These are phyloP conservation scores for Tachycineta bicolor DNA, from an alignment of 2,113 vertebrate genomes.

Conservation along the genomic window DNA sequence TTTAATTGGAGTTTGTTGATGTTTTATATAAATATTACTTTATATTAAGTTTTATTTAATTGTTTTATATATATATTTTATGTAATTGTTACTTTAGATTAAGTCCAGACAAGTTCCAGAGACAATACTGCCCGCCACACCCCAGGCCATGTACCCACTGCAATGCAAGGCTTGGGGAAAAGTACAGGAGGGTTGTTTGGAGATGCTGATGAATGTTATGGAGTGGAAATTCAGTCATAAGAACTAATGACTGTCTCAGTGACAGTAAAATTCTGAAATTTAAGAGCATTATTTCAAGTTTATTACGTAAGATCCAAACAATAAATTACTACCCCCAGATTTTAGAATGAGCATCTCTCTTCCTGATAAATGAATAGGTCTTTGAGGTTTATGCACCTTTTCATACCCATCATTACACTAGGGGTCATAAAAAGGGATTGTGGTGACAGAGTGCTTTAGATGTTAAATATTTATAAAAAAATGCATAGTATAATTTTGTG, in stretches of 20 bases:
- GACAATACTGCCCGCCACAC: background rate
- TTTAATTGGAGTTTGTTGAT: background rate
- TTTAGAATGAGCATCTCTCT: slow-evolving; percentile 50
- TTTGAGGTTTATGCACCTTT: slow-evolving; percentile 71
- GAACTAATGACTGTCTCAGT: slow-evolving; percentile 69
- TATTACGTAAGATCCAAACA: slow-evolving; percentile 66
- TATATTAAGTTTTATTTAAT: background rate
- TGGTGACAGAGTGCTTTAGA: slow-evolving; percentile 2
- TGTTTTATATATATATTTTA: background rate
- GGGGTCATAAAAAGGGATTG: slow-evolving; percentile 58
- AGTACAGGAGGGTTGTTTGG: slow-evolving; percentile 4
- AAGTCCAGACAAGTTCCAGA: background rate
- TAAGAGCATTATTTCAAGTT: slow-evolving; percentile 70
- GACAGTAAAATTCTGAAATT: slow-evolving; percentile 69
- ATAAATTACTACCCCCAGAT: slow-evolving; percentile 57
- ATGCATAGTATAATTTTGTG: background rate
- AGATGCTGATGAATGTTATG: slow-evolving; percentile 55
- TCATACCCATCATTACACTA: slow-evolving; percentile 39
- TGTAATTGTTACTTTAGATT: background rate
- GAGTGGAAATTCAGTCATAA: slow-evolving; percentile 61
- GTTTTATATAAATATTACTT: background rate
- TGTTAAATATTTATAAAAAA: slow-evolving; percentile 56
- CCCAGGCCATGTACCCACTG: background rate
- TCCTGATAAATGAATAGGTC: slow-evolving; percentile 65
- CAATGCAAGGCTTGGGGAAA: background rate